A percentile compares a stretch with the other conserved stretches of the same genome.
These are phyloP conservation scores for Acromyrmex heyeri DNA, from an alignment of 1,140 invertebrate species.

Conservation along the genomic window DNA sequence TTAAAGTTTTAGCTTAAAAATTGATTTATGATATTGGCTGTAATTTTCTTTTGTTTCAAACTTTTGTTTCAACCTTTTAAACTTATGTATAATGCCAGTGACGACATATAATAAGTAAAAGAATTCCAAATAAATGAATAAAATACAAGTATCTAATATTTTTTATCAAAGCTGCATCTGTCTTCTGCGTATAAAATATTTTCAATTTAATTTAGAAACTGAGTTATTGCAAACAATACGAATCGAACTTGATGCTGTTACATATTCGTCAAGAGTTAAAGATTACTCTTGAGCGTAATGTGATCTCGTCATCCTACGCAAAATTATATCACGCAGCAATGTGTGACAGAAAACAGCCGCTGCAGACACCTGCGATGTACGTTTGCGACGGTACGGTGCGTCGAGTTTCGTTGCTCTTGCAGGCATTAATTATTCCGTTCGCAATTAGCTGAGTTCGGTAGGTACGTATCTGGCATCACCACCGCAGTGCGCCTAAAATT, in stretches of 20 bases:
- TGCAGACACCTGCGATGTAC: constrained; percentile 3
- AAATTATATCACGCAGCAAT: constrained; percentile 31
- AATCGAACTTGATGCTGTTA: not conserved
- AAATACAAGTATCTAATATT: no score
- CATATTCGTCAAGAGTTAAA: constrained; percentile 18
- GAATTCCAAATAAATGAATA: no score
- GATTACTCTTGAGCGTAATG: not conserved
- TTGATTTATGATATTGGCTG: no score
- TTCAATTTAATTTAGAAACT: not conserved
- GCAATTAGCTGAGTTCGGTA: constrained; percentile 68
- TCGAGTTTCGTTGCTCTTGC: constrained; percentile 60
- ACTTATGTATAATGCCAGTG: no score
- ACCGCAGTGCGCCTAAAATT: constrained; percentile 54
- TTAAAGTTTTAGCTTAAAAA: no score
- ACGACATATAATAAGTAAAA: no score
- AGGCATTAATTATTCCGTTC: constrained; percentile 67
- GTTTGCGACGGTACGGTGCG: not conserved
- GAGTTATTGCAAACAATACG: not conserved
- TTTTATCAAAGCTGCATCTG: not conserved
- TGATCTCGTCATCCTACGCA: constrained; percentile 10
- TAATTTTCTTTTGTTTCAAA: no score
- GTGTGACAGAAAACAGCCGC: constrained; percentile 22
- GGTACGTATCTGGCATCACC: constrained; percentile 48
- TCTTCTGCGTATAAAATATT: not conserved
- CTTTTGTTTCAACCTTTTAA: no score